These are phyloP conservation scores for Microtus montanus DNA, from an alignment of 2,113 vertebrate genomes.

Conservation along the genomic window DNA sequence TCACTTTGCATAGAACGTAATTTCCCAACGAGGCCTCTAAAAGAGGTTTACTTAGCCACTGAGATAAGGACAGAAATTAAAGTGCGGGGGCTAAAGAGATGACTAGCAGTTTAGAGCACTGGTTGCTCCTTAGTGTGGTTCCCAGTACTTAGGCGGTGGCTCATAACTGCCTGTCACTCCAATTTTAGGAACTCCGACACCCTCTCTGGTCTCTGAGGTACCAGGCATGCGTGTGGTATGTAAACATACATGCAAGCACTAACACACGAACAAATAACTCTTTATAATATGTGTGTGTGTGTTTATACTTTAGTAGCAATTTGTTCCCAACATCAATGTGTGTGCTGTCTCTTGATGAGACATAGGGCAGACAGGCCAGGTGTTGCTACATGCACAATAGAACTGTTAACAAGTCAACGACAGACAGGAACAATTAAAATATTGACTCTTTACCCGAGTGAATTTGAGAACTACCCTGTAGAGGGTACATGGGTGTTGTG, in stretches of 20 bases:
- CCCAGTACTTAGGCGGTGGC: neutral
- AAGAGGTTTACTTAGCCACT: neutral
- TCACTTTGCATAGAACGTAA: neutral
- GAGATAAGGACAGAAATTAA: neutral
- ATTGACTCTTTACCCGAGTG: neutral
- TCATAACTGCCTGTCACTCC: neutral
- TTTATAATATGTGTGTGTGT: neutral
- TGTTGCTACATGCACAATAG: neutral
- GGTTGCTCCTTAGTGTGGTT: neutral
- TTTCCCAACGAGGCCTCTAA: neutral
- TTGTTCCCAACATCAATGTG: rapidly evolving
- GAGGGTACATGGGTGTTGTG: too few relatives aligned
- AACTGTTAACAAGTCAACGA: neutral
- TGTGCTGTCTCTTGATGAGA: neutral
- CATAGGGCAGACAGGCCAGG: too few relatives aligned
- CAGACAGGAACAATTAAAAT: neutral
- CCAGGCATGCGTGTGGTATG: neutral
- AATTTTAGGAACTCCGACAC: too few relatives aligned
- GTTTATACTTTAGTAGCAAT: neutral
- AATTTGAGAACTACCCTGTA: neutral
- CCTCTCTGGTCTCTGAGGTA: neutral
- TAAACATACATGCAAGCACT: neutral
- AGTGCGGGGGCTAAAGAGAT: neutral
- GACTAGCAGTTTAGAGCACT: too few relatives aligned
- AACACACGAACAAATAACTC: neutral